Base-by-base conservation (phyloP, 2,797 vertebrate genomes). In the Spondyliosoma cantharus region DNA sequence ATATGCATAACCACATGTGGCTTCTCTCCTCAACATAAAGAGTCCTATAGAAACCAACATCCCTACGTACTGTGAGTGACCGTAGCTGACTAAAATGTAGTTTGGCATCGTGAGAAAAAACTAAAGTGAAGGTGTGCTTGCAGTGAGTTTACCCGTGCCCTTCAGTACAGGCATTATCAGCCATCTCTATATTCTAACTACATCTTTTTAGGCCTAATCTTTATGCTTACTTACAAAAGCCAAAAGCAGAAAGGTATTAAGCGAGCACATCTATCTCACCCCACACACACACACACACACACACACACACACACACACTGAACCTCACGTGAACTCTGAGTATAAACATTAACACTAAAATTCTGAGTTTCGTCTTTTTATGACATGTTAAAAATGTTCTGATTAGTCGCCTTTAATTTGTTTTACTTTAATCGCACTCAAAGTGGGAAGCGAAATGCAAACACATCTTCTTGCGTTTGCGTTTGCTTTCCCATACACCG, bases 91-190 rank as follows among this genome's bases (percentile, higher is more conserved):
- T 67, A 54, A 50, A 63, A n/a, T 42, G 56, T 73, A 48, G 14
- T 72, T 60, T 59, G 25, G 68, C 48, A 74, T 54, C 29, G 61
- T 62, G 70, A 71, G 52, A 68, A 66, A 76, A 69, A 78, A 56
- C 3, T 19, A 42, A 78, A 5, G 22, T 61, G 1, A 58, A 68
- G 22, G 65, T 78, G 83, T 86, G 87, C 89, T 92, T 71, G 88
- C 83, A 69, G 83, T 90, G 85, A 83, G 90, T 67, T 76, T 77
- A 91, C 78, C 88, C 25, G 84, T 92, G 92, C 53, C 48, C 74
- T 70, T 65, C 90, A 92, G 19, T 25, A 9, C 19, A 53, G 17
- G 25, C 48, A 0, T 53, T 16, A 42, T 67, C 20, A 15, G 24
- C 64, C 69, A 42, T 71, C 52, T 61, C 32, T 43, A 22, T 52